phyloP scores from a whole-genome alignment of 1,140 invertebrate genomes.

The Platyscapa corneri region DNA sequence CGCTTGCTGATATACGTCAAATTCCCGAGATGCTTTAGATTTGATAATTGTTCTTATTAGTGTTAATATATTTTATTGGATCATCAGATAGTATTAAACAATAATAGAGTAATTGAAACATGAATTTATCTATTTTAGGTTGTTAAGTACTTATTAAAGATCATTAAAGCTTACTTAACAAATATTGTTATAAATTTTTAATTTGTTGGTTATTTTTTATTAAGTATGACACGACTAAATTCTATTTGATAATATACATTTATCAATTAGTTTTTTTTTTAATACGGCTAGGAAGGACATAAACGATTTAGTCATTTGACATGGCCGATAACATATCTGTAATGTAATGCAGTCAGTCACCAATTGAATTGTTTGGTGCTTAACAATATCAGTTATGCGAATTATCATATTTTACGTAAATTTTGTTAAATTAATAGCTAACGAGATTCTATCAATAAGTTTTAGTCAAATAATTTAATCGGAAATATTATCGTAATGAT shows the following conservation, averaged over 20 bases:
- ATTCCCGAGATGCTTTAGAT: background rate
- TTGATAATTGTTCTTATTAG: conserved; percentile 19
- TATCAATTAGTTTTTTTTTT: no score
- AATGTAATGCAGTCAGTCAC: background rate
- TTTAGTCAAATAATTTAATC: no score
- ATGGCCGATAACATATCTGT: background rate
- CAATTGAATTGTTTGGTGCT: background rate
- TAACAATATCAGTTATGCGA: background rate
- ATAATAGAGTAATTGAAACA: background rate
- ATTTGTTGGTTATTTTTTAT: no score
- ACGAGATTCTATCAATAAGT: no score
- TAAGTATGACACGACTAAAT: no score
- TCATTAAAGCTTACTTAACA: background rate
- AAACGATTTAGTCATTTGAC: background rate
- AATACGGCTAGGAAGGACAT: background rate
- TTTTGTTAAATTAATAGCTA: no score
- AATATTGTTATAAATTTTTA: background rate
- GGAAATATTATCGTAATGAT: background rate
- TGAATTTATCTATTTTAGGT: background rate
- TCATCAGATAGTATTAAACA: background rate
- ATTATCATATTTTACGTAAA: no score
- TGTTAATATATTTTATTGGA: background rate
- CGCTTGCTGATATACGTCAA: background rate
- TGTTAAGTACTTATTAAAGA: background rate
- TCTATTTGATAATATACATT: no score